Base-by-base conservation (phyloP, 1,140 invertebrate species). In the Euura saliciscinereae region DNA sequence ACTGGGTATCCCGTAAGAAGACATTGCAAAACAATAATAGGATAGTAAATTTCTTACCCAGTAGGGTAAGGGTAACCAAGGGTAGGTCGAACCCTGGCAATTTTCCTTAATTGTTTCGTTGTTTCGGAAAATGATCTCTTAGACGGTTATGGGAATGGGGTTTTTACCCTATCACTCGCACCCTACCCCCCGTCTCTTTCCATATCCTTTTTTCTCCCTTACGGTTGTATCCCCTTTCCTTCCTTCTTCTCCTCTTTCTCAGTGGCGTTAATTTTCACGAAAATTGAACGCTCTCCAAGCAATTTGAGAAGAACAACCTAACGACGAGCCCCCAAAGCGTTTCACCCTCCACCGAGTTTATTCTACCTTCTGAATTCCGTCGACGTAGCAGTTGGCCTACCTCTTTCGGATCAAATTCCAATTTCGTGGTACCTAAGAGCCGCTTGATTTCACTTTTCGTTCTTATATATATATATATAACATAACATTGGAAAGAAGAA, bases 71-170 rank as follows among this genome's bases (percentile, higher is more conserved):
- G 1, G 1, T 0, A 28, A 28, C 28, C 28, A 2, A n/a, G 8
- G 51, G 28, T 28, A 28, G 28, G 51, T 8, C 51, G 51, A 59
- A 59, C 51, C 51, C 51, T 59, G 51, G 51, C 51, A 59, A 59
- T 59, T 59, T 59, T 59, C 51, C 51, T 59, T 59, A 59, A 59
- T 59, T 59, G 51, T 59, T 59, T 59, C 51, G 51, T 59, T 59
- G 51, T 59, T 59, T 59, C 51, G 51, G 51, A 59, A 59, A 59
- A 59, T 59, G 51, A 59, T 59, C 51, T 59, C 51, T n/a, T 28
- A 1, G 28, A 28, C 28, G 28, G 28, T 28, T 28, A 28, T 28
- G 28, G 28, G 28, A 28, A n/a, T 59, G 51, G 51, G 51, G 51
- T 11, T 8, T 59, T 59, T 28, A 28, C 28, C 28, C 28, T 28